Base-by-base conservation (phyloP, 2,888 invertebrate species). In the Gisinianus flammeolus region DNA sequence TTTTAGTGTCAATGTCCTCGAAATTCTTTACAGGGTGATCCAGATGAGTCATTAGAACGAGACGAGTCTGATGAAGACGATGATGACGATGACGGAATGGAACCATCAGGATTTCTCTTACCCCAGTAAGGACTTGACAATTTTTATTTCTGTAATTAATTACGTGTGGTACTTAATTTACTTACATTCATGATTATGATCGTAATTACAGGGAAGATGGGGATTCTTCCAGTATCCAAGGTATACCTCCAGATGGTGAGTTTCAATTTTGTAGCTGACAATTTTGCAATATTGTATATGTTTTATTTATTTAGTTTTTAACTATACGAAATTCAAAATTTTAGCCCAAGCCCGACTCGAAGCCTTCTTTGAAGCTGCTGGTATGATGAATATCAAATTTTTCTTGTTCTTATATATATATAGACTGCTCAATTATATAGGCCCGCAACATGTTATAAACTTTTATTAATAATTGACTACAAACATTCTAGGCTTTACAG, bases 291-390 rank as follows among this genome's bases (percentile, higher is more conserved):
- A 56, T n/a, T 56, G 4, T 56, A 56, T n/a, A 56, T 56, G n/a
- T 12, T n/a, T 35, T 35, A 35, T 35, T 5, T 12, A 35, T 8
- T 35, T 35, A 35, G 5, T 35, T 35, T 35, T 35, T 35, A 35
- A 35, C 5, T 35, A 35, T 35, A 5, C 12, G 35, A 35, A 35
- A 35, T 35, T 35, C 6, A 8, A n/a, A n/a, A n/a, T n/a, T n/a
- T n/a, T n/a, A n/a, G n/a, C 58, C 22, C 95, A 95, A 88, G 94
- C 94, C 73, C 90, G 96, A 85, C 91, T 98, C 80, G 96, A 96
- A 89, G 96, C 96, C 83, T 90, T 98, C 84, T 91, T 97, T 83
- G 96, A 97, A 90, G 97, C 96, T 86, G 97, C 97, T 87, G 94
- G 91, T 91, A 56, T 56, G 16, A 28, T 19, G n/a, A n/a, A n/a